Evolutionary conservation across 2,797 vertebrate genomes (phyloP).

Genomic region (Heterohyrax brucei): DNA sequence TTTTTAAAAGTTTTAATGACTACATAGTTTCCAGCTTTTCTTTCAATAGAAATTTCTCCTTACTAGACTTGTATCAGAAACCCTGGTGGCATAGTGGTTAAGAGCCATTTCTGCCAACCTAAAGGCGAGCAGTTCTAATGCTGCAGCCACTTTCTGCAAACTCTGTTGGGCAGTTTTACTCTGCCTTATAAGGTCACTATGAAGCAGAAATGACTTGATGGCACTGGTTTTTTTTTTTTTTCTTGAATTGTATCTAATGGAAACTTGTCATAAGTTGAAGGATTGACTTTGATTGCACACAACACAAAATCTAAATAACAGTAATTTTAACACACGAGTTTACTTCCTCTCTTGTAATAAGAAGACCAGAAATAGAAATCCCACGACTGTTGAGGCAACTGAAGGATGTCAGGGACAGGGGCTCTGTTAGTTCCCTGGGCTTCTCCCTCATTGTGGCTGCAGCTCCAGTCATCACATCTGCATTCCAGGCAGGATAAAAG

Average conservation of each 20-base stretch:
- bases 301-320: background rate
- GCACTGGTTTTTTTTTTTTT: no score
- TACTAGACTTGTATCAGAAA: background rate
- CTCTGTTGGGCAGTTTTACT: no score
- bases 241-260: background rate
- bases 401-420: background rate
- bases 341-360: conserved; percentile 12
- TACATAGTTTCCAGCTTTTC: conserved; percentile 33
- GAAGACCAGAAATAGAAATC: conserved; percentile 19
- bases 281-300: conserved; percentile 12
- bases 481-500: background rate
- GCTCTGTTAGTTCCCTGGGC: background rate
- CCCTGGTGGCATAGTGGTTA: no score
- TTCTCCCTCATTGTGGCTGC: background rate
- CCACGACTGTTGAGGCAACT: background rate
- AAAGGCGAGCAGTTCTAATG: no score
- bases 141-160: no score
- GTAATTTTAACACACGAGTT: background rate
- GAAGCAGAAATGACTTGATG: no score
- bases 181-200: no score
- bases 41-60: conserved; percentile 30
- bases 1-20: conserved; percentile 6
- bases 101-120: no score
- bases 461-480: background rate
- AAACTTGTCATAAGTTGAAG: conserved; percentile 9